Base-by-base conservation (phyloP, 1,140 invertebrate species). In the Microplitis demolitor region DNA sequence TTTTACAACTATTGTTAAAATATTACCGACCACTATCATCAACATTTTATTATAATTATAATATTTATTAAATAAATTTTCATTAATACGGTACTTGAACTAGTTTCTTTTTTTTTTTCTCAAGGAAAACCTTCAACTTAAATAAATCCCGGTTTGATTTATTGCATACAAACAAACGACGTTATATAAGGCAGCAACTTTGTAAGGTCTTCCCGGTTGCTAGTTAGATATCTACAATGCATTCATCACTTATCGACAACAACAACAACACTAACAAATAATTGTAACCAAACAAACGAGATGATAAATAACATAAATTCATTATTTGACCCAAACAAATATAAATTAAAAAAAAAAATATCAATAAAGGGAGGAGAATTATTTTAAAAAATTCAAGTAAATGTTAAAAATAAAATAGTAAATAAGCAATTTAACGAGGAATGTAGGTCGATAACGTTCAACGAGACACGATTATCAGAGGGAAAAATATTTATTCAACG, bases 131-230 rank as follows among this genome's bases (percentile, higher is more conserved):
- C 69, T 34, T 71, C 69, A 71, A 71, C 60, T 71, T 54, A 14
- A 62, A 33, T 64, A 71, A 71, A 50, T 64, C 69, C 61, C 60
- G 31, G 33, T 13, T 56, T 62, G 45, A 62, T 62, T 62, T 63
- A 61, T 53, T 71, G 56, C 31, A 37, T 63, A 34, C 39, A 62
- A 71, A 53, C 69, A 63, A 61, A 50, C 45, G 13, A 3, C 51
- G 64, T 78, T 78, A 76, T 71, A 33, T 74, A 78, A 78, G 74
- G 66, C 69, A 72, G 66, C 69, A 72, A 78, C 74, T 75, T 78
- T 76, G 73, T 74, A 78, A 75, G 75, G 73, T 78, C 71, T 77
- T 71, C 45, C 33, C 54, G 11, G 54, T 5, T 11, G 37, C 14
- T 34, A 31, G 33, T 24, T 39, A 61, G n/a, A 61, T 56, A 16